Base-by-base conservation (phyloP, 2,797 vertebrate species). In the Hyperoplus immaculatus region DNA sequence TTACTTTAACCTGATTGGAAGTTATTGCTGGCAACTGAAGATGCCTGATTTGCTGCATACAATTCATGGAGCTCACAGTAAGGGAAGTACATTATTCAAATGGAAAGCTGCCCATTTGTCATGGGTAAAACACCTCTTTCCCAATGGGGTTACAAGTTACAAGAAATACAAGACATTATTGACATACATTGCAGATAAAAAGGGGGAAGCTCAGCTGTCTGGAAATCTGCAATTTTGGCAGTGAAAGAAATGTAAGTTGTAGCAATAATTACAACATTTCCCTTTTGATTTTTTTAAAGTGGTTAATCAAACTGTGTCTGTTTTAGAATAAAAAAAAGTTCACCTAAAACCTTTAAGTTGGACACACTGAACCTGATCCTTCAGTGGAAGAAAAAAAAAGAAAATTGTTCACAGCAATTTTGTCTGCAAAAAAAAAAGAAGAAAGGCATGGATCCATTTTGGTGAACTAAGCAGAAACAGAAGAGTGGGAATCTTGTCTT, bases 391-490 rank as follows among this genome's bases (percentile, higher is more conserved):
- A 55, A 16, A 29, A 36, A 64, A 63, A 58, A 0, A 1, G 1
- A 4, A 46, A 51, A 18, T 13, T 47, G 5, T 67, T 57, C 29
- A 13, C 29, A 69, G 42, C 41, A 18, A 72, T 15, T 69, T 61
- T 55, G 45, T 50, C 11, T 0, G 8, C 50, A 36, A 11, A 46
- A 55, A 11, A n/a, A 14, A 21, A 29, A 61, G 78, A 36, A 29
- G 50, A 78, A 55, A 78, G 61, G 60, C 6, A 16, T 62, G 69
- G 63, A 43, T 58, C 56, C 36, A 21, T 78, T 75, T 65, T 45
- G 29, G 47, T 49, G 75, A 60, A 36, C 69, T 55, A 54, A 77
- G 62, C 77, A 71, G 38, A 82, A 85, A 42, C 54, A 65, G 3
- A 66, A 76, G 69, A 83, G 57, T 11, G 29, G 0, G 49, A 36